A percentile compares a stretch with the other conserved stretches of the same genome.
Conservation (phyloP, 2,888 invertebrate genomes). For the Chromoteleia sp. region DNA sequence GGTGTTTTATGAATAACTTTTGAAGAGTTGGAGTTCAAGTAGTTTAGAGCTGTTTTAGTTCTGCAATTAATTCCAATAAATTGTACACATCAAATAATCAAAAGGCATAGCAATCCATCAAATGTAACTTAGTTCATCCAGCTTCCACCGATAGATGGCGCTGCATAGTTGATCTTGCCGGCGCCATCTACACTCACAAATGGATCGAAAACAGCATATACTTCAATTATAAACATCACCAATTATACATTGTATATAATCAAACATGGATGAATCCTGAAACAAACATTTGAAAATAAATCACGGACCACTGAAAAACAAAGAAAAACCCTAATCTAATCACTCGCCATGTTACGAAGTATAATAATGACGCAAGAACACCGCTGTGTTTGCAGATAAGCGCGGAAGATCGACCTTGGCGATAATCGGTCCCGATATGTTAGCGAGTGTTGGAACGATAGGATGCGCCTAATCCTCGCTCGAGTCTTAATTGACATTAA, state of each 20-base stretch:
- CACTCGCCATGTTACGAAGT: constrained; percentile 37
- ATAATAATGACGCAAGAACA: constrained; percentile 63
- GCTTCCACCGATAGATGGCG: too few relatives aligned
- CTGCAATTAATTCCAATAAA: constrained; percentile 19
- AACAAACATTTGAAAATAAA: not conserved
- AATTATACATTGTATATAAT: not conserved
- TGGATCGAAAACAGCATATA: too few relatives aligned
- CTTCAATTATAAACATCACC: too few relatives aligned
- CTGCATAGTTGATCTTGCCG: too few relatives aligned
- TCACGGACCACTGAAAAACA: constrained; percentile 13
- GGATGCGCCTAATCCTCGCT: constrained; percentile 65
- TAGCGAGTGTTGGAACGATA: constrained; percentile 73
- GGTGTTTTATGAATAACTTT: too few relatives aligned
- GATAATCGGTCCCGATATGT: constrained; percentile 73
- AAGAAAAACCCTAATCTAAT: constrained; percentile 39
- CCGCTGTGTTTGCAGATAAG: constrained; percentile 72
- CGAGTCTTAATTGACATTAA: constrained; percentile 59
- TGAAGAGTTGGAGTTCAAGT: constrained; percentile 11
- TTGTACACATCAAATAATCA: not conserved
- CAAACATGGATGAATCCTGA: not conserved
- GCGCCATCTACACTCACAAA: too few relatives aligned
- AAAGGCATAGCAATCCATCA: too few relatives aligned
- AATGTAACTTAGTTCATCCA: too few relatives aligned
- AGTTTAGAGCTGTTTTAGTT: constrained; percentile 15
- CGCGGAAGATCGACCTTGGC: constrained; percentile 71